Evolutionary conservation across 1,140 invertebrate genomes (phyloP).

Genomic region (Teleogryllus occipitalis): DNA sequence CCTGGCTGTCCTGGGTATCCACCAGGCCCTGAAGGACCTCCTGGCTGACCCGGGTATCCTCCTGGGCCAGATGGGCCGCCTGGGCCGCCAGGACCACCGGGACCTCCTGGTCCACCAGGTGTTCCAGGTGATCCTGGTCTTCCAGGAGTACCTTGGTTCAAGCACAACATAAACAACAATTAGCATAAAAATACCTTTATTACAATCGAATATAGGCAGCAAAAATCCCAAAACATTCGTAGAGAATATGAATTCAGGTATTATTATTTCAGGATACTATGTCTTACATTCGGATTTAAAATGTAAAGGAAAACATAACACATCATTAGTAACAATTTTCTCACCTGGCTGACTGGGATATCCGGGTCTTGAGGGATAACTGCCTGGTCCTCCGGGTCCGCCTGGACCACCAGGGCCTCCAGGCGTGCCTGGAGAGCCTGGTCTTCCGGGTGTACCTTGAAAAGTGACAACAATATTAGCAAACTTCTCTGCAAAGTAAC

Average conservation of each 20-base stretch:
- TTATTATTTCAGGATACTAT: no score
- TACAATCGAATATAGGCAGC: neutral
- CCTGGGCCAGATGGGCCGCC: slow-evolving; percentile 21
- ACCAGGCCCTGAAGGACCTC: slow-evolving; percentile 16
- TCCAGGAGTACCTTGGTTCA: neutral
- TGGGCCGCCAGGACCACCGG: slow-evolving; percentile 20
- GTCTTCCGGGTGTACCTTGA: neutral
- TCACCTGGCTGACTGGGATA: slow-evolving; percentile 19
- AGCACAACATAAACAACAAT: neutral
- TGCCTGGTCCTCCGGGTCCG: slow-evolving; percentile 12
- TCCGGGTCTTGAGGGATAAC: slow-evolving; percentile 23
- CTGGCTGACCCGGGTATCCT: neutral
- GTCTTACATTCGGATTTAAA: neutral
- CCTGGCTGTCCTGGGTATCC: neutral
- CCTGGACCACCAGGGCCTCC: slow-evolving; percentile 1
- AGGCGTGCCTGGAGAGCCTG: neutral
- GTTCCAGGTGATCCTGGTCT: slow-evolving; percentile 23
- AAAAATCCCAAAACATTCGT: neutral
- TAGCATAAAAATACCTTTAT: slow-evolving; percentile 19
- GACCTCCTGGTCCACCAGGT: slow-evolving; percentile 23
- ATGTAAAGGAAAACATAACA: slow-evolving; percentile 29
- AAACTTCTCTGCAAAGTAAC: neutral
- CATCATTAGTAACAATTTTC: slow-evolving; percentile 26
- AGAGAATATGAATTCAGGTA: neutral
- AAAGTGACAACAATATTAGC: no score